Evolutionary conservation across 1,140 invertebrate genomes (phyloP).

Genomic region (Drosophila tani): DNA sequence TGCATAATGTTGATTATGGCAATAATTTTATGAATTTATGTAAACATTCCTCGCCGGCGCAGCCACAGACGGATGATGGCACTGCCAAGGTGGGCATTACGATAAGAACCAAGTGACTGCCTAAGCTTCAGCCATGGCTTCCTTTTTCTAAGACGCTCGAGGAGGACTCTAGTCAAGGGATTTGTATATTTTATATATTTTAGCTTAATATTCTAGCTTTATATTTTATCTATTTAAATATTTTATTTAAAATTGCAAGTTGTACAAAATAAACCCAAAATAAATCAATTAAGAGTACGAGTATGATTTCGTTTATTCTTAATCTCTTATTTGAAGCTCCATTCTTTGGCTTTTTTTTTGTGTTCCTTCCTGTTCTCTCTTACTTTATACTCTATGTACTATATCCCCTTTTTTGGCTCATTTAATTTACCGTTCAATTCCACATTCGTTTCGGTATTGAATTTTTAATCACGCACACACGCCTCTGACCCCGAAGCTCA

Average conservation of each 20-base stretch:
- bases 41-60: constrained; percentile 59
- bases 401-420: constrained; percentile 35
- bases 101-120: constrained; percentile 31
- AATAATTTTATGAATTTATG: constrained; percentile 85
- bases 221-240: too few relatives aligned
- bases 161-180: not conserved
- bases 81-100: constrained; percentile 61
- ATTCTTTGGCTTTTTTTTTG: not conserved
- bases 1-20: constrained; percentile 84
- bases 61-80: not conserved
- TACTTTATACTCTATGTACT: too few relatives aligned
- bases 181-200: not conserved
- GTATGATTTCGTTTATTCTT: too few relatives aligned
- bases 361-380: not conserved
- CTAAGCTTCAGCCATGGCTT: not conserved
- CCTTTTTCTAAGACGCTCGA: constrained; percentile 1
- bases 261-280: too few relatives aligned
- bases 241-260: too few relatives aligned
- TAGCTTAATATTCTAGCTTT: not conserved
- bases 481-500: constrained; percentile 55
- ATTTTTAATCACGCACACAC: constrained; percentile 78
- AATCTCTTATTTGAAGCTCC: too few relatives aligned
- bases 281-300: not conserved
- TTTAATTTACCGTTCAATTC: constrained; percentile 81
- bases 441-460: constrained; percentile 80